Base-by-base conservation (phyloP, 1,140 invertebrate species). In the Cotesia glomerata region DNA sequence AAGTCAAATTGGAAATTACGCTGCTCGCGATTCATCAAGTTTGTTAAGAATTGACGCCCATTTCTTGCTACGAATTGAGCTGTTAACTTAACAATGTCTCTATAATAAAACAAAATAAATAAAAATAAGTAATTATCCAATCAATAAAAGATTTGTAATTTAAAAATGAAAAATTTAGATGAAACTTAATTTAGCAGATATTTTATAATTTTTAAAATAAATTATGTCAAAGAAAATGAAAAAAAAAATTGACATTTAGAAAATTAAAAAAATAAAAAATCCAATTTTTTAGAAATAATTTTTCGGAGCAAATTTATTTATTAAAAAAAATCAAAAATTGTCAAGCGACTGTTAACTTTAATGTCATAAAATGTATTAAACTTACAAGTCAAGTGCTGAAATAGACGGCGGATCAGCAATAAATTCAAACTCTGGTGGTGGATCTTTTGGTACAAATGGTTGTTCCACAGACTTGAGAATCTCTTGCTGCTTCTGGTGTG, bases 1-100 rank as follows among this genome's bases (percentile, higher is more conserved):
- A 99, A 99, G 86, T 99, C 98, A 90, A 99, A 99, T 80, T 99
- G 98, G 81, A 97, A 99, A 86, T 99, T 99, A 7, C 97, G 89
- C 80, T 99, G 97, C 83, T 99, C 98, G 32, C 97, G 90, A 79
- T 98, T 99, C 98, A 99, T 99, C 7, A 99, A 85, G 80, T 98
- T 98, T 3, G 97, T 99, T 4, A 99, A 88, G 85, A 99, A 99
- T 82, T 99, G 97, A 5, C 98, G 90, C 4, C 98, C 98, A 88
- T 99, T 99, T 81, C 98, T 89, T 0, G 98, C 98, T 0, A 99
- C 98, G 90, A 99, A 99, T 85, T 99, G 97, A 0, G 98, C 98
- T 2, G 98, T 99, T 7, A 99, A 84, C 82, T 98, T 98, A 0
- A 99, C 97, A 75, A 99, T 96, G 85, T 99, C 98, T 74, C 95